These are phyloP conservation scores for Drosophila athabasca DNA, from an alignment of 1,140 invertebrate genomes.

Conservation along the genomic window DNA sequence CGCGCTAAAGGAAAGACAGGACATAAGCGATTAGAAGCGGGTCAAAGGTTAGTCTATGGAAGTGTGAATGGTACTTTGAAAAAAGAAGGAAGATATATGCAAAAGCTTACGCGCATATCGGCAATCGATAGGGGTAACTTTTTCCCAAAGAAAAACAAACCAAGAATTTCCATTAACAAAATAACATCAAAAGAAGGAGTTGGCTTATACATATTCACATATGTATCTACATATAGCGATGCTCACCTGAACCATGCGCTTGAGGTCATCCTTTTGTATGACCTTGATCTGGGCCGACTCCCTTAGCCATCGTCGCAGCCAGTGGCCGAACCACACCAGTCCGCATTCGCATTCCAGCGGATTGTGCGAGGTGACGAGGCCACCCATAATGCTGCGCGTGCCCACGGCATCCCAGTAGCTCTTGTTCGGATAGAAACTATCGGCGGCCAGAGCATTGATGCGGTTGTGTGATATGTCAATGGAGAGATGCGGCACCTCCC, in stretches of 20 bases:
- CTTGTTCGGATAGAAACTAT: slow-evolving; percentile 92
- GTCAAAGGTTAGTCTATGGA: background rate
- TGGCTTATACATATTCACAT: too few relatives aligned
- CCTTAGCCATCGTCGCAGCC: slow-evolving; percentile 92
- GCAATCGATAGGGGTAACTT: slow-evolving; percentile 76
- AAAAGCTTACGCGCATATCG: slow-evolving; percentile 81
- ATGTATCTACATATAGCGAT: too few relatives aligned
- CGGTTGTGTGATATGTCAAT: slow-evolving; percentile 92
- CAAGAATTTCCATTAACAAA: slow-evolving; percentile 41
- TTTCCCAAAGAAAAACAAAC: slow-evolving; percentile 41
- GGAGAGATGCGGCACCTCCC: slow-evolving; percentile 91
- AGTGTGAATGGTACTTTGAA: background rate
- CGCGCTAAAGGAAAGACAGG: slow-evolving; percentile 59
- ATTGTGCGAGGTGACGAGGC: slow-evolving; percentile 92
- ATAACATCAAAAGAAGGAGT: too few relatives aligned
- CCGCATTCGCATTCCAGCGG: slow-evolving; percentile 94
- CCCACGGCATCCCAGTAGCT: slow-evolving; percentile 93
- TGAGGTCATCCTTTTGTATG: slow-evolving; percentile 82
- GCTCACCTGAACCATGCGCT: slow-evolving; percentile 80
- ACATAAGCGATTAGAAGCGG: background rate
- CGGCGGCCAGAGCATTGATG: slow-evolving; percentile 90
- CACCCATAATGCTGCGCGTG: slow-evolving; percentile 88
- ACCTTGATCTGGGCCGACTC: slow-evolving; percentile 87
- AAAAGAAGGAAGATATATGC: background rate
- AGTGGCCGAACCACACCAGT: slow-evolving; percentile 93